Conservation (phyloP, 2,797 vertebrate genomes). For the Sebastiscus albofasciatus region DNA sequence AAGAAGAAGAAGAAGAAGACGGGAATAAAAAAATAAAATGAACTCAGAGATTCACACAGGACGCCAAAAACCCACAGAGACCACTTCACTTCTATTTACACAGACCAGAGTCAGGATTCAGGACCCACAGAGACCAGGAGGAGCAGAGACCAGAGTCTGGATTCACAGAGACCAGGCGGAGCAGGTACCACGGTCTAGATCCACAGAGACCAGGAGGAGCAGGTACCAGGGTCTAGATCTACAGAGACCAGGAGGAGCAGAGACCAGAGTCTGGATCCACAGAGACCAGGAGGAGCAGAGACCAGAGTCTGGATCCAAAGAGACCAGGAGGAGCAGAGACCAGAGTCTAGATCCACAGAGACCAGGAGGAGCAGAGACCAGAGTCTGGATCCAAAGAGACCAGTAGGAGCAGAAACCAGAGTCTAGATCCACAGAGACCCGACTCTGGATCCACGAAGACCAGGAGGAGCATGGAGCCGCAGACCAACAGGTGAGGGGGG, state of each 20-base stretch:
- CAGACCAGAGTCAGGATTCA: neutral
- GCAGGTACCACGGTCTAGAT: neutral
- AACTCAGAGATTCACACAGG: constrained; percentile 6
- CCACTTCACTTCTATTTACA: constrained; percentile 60
- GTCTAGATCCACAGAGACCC: neutral
- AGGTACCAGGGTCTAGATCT: neutral
- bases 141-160: neutral
- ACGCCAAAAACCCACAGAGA: constrained; percentile 34
- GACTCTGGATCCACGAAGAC: neutral
- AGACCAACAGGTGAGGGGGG: neutral
- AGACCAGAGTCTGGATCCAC: neutral
- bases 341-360: too few species aligned
- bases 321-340: neutral
- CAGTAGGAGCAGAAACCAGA: too few species aligned
- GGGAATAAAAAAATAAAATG: constrained; percentile 75
- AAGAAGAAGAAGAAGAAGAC: constrained; percentile 25
- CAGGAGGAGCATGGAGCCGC: neutral
- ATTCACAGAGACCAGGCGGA: neutral
- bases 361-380: too few species aligned
- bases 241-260: too few species aligned
- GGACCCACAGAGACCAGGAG: neutral
- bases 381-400: too few species aligned
- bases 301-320: neutral
- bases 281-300: neutral
- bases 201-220: neutral